Evolutionary conservation across 2,113 vertebrate species (phyloP).

Genomic region (Erinaceus europaeus): DNA sequence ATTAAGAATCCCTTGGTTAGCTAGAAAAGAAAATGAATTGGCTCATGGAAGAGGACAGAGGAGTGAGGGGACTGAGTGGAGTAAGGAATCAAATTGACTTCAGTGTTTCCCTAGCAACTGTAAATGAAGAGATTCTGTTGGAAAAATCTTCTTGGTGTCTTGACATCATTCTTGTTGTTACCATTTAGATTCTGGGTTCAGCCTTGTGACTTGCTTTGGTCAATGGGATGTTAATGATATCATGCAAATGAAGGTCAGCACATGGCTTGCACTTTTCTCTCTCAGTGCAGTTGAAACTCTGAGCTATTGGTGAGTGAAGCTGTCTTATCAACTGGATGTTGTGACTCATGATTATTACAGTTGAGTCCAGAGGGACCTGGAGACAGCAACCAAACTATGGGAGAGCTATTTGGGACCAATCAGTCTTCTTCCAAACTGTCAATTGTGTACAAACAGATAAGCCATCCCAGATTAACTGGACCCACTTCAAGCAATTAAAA

Average conservation of each 20-base stretch:
- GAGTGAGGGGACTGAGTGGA: too few relatives aligned
- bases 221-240: neutral
- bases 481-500: neutral
- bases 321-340: neutral
- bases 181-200: neutral
- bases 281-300: neutral
- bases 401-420: accelerated
- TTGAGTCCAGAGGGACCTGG: neutral
- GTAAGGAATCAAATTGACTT: too few relatives aligned
- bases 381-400: neutral
- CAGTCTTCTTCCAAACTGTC: neutral
- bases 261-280: neutral
- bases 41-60: too few relatives aligned
- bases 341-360: accelerated
- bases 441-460: accelerated
- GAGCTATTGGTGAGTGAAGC: neutral
- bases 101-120: too few relatives aligned
- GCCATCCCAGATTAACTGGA: neutral
- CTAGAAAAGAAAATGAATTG: too few relatives aligned
- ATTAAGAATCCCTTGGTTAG: too few relatives aligned
- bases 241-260: neutral
- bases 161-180: too few relatives aligned
- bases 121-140: too few relatives aligned
- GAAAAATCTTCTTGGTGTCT: too few relatives aligned
- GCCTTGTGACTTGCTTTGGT: neutral